A percentile compares a stretch with the other conserved stretches of the same genome.
Conservation (phyloP, 1,140 invertebrate genomes). For the Gryllus bimaculatus region DNA sequence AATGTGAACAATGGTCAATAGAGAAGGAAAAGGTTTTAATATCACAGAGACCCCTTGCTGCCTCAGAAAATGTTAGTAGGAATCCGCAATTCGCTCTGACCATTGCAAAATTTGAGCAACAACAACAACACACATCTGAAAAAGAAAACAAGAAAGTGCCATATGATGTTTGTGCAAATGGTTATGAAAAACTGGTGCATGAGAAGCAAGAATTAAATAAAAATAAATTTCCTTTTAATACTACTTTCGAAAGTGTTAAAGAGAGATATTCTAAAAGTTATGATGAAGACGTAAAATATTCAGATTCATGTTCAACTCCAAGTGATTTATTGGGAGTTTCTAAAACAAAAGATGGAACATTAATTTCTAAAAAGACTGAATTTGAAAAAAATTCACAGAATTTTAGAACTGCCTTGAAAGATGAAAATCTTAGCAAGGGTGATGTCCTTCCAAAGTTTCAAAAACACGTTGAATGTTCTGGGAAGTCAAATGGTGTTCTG, state of each 20-base stretch:
- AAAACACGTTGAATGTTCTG: neutral
- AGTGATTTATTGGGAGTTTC: neutral
- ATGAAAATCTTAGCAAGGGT: neutral
- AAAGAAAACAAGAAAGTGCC: neutral
- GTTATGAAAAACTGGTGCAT: too few relatives aligned
- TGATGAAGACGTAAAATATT: neutral
- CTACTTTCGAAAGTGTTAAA: neutral
- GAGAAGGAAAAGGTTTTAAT: neutral
- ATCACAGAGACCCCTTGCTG: neutral
- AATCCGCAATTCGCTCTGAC: neutral
- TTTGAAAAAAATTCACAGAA: neutral
- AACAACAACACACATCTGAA: neutral
- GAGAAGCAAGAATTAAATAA: neutral
- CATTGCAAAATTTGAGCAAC: neutral
- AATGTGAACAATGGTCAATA: constrained; percentile 1
- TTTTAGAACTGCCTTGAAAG: neutral
- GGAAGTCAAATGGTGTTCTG: neutral
- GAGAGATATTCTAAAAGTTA: neutral
- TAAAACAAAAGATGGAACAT: neutral
- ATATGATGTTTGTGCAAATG: neutral
- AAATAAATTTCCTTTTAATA: neutral
- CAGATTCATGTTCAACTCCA: neutral
- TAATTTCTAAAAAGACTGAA: neutral
- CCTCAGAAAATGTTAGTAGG: neutral
- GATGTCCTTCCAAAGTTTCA: neutral